These are phyloP conservation scores for Heliconius hewitsoni DNA, from an alignment of 1,140 invertebrate genomes.

Conservation along the genomic window DNA sequence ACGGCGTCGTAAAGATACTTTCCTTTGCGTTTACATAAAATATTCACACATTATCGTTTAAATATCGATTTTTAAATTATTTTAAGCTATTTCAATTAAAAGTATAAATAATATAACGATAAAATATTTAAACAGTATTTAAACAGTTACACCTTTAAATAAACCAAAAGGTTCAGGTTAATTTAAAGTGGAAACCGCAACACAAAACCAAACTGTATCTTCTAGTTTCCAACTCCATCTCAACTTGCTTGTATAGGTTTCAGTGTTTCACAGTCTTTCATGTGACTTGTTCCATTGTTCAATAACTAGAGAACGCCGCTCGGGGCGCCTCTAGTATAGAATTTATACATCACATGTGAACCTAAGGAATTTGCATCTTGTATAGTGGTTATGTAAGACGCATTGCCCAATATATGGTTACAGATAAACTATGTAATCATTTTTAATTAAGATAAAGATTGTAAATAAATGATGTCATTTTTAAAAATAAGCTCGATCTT, in stretches of 20 bases:
- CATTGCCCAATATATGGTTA: neutral
- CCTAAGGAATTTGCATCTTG: slow-evolving; percentile 25
- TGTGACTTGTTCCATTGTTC: slow-evolving; percentile 36
- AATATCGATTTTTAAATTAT: neutral
- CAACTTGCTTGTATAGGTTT: slow-evolving; percentile 14
- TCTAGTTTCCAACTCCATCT: slow-evolving; percentile 10
- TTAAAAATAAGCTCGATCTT: no score
- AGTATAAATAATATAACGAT: neutral
- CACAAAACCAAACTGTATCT: slow-evolving; percentile 16
- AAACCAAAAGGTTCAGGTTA: neutral
- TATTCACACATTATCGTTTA: neutral
- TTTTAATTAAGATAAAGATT: no score
- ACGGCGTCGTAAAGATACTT: neutral
- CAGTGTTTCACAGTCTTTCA: slow-evolving; percentile 30
- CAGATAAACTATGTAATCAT: no score
- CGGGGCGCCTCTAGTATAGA: slow-evolving; percentile 20
- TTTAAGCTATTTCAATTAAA: neutral
- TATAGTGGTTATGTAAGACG: neutral
- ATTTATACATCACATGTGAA: slow-evolving; percentile 26
- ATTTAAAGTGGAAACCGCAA: slow-evolving; percentile 8
- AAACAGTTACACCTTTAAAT: neutral
- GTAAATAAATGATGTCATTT: no score
- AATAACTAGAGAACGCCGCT: slow-evolving; percentile 31
- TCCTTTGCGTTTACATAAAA: neutral
- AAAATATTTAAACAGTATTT: neutral